These are phyloP conservation scores for Borostomias antarcticus DNA, from an alignment of 2,797 vertebrate species.

Conservation along the genomic window DNA sequence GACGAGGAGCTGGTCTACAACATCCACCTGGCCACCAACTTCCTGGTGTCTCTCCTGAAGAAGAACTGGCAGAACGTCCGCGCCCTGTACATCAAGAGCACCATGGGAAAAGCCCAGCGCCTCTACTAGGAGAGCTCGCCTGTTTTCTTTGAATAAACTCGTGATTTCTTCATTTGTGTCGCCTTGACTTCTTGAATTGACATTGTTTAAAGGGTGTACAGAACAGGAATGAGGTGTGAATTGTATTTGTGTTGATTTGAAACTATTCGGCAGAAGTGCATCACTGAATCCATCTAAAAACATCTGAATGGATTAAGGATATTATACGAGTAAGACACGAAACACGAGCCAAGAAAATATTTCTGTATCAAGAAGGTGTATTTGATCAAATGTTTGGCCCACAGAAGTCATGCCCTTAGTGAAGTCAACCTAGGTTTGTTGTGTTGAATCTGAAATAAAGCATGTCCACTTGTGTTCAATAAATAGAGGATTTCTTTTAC, in stretches of 20 bases:
- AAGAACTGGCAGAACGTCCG: conserved; percentile 99
- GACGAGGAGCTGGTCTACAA: conserved; percentile 98
- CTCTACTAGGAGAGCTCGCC: conserved; percentile 84
- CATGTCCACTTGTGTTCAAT: too few species aligned
- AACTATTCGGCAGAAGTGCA: not conserved
- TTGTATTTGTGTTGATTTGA: not conserved
- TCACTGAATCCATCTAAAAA: too few species aligned
- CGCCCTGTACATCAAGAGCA: conserved; percentile 96
- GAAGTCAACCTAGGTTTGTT: too few species aligned
- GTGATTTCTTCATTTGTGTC: not conserved
- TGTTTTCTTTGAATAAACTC: not conserved
- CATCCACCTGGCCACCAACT: conserved; percentile 95
- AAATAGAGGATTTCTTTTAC: too few species aligned
- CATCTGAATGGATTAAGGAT: too few species aligned
- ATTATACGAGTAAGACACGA: too few species aligned
- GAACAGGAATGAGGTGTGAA: not conserved
- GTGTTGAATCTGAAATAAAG: not conserved
- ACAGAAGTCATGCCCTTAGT: too few species aligned
- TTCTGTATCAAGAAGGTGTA: too few species aligned
- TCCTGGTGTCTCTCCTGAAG: conserved; percentile 96
- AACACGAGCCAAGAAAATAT: too few species aligned
- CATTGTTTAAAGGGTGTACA: not conserved
- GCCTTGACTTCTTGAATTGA: not conserved
- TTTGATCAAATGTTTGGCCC: too few species aligned
- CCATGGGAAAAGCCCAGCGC: conserved; percentile 97